These are phyloP conservation scores for Forficula auricularia DNA, from an alignment of 1,140 invertebrate genomes.

Conservation along the genomic window DNA sequence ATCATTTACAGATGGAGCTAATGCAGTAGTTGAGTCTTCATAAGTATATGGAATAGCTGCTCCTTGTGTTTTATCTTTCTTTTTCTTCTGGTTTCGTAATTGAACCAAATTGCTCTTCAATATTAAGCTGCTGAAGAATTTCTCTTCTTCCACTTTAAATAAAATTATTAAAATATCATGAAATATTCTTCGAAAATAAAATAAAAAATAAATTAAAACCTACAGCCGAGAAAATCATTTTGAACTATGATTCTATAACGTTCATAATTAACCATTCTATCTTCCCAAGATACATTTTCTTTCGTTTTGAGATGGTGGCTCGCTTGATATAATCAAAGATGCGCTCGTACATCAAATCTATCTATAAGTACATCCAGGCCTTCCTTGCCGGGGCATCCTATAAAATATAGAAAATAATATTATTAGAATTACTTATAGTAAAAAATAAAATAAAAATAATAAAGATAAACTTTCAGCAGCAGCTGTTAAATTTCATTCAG, in stretches of 20 bases:
- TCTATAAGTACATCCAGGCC: constrained; percentile 88
- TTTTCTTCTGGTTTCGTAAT: constrained; percentile 48
- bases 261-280: constrained; percentile 87
- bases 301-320: constrained; percentile 31
- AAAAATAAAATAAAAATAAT: no score
- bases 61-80: constrained; percentile 42
- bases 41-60: constrained; percentile 91
- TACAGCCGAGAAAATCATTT: constrained; percentile 81
- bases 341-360: constrained; percentile 92
- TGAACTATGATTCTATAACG: constrained; percentile 89
- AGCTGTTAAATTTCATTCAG: no score
- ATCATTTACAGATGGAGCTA: constrained; percentile 9
- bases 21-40: constrained; percentile 34
- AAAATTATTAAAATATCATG: no score
- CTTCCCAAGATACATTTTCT: constrained; percentile 54
- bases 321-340: constrained; percentile 74
- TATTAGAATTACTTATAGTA: no score
- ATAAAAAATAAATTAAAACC: constrained; percentile 14
- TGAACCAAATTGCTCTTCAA: constrained; percentile 90
- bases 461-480: no score
- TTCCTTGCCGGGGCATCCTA: constrained; percentile 97
- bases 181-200: constrained; percentile 8
- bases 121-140: constrained; percentile 81
- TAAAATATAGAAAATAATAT: constrained; percentile 19
- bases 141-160: constrained; percentile 74